These are phyloP conservation scores for Morus bassanus DNA, from an alignment of 2,797 vertebrate species.

Conservation along the genomic window DNA sequence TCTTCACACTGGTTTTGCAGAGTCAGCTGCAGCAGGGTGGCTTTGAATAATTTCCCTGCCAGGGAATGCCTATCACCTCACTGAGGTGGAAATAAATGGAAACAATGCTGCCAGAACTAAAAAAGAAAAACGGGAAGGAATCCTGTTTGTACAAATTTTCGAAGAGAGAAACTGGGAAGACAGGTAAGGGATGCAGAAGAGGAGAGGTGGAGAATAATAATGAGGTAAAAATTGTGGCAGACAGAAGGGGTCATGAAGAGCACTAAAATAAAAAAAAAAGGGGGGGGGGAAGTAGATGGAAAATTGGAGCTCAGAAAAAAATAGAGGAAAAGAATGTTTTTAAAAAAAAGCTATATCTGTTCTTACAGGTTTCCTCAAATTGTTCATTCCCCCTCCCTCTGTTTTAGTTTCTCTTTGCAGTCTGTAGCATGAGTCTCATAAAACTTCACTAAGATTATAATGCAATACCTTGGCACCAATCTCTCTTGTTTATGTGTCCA, in stretches of 20 bases:
- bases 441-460: conserved; percentile 49
- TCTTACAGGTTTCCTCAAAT: neutral
- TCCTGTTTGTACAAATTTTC: neutral
- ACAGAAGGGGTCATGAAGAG: neutral
- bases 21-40: neutral
- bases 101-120: neutral
- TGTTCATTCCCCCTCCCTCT: neutral
- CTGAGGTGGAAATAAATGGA: neutral
- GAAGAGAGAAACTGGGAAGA: neutral
- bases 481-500: conserved; percentile 72
- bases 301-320: neutral
- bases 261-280: neutral
- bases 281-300: neutral
- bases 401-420: neutral
- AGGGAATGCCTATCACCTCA: neutral
- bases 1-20: neutral
- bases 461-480: conserved; percentile 57
- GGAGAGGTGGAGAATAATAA: neutral
- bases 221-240: neutral
- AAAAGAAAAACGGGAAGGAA: neutral
- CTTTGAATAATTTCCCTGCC: neutral
- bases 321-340: neutral
- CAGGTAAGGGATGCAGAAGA: neutral
- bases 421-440: neutral
- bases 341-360: neutral